A percentile compares a stretch with the other conserved stretches of the same genome.
These are phyloP conservation scores for Pycnomerus fuliginosus DNA, from an alignment of 2,888 invertebrate species.

Conservation along the genomic window DNA sequence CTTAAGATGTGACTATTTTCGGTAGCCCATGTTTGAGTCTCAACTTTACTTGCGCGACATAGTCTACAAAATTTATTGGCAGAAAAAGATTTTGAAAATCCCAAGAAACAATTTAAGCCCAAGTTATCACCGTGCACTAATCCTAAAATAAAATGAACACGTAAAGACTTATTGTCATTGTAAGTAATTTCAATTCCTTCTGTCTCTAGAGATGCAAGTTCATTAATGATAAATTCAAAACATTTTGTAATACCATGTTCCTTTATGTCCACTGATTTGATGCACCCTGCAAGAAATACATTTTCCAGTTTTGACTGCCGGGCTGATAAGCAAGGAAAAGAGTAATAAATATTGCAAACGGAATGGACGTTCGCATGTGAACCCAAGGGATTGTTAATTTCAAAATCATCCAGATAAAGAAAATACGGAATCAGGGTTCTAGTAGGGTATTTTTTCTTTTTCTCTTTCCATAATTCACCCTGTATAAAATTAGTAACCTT, in stretches of 20 bases:
- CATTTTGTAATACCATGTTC: slow-evolving; percentile 24
- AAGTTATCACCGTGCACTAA: slow-evolving; percentile 30
- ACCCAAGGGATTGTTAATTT: slow-evolving; percentile 35
- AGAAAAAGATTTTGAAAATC: slow-evolving; percentile 27
- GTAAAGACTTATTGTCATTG: slow-evolving; percentile 7
- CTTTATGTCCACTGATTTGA: slow-evolving; percentile 29
- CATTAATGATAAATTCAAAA: slow-evolving; percentile 21
- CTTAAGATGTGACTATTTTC: slow-evolving; percentile 23
- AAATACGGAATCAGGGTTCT: slow-evolving; percentile 29
- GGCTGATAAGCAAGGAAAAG: slow-evolving; percentile 29
- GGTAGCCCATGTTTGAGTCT: slow-evolving; percentile 5
- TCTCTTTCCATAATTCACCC: slow-evolving; percentile 31
- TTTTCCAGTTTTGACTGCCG: slow-evolving; percentile 29
- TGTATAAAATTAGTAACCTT: slow-evolving; percentile 29
- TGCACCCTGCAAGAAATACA: slow-evolving; percentile 25
- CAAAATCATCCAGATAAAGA: slow-evolving; percentile 32
- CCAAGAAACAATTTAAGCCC: slow-evolving; percentile 27
- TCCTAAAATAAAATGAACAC: slow-evolving; percentile 27
- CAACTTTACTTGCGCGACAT: slow-evolving; percentile 20
- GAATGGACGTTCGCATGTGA: slow-evolving; percentile 26
- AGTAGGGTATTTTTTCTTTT: slow-evolving; percentile 23
- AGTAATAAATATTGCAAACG: slow-evolving; percentile 31
- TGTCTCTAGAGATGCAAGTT: slow-evolving; percentile 22
- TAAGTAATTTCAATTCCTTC: slow-evolving; percentile 23
- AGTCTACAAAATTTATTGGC: slow-evolving; percentile 27